Evolutionary conservation across 2,113 vertebrate species (phyloP), one percentile per base, ranked within the genome.

Genomic region (Mormyrus lacerda): DNA sequence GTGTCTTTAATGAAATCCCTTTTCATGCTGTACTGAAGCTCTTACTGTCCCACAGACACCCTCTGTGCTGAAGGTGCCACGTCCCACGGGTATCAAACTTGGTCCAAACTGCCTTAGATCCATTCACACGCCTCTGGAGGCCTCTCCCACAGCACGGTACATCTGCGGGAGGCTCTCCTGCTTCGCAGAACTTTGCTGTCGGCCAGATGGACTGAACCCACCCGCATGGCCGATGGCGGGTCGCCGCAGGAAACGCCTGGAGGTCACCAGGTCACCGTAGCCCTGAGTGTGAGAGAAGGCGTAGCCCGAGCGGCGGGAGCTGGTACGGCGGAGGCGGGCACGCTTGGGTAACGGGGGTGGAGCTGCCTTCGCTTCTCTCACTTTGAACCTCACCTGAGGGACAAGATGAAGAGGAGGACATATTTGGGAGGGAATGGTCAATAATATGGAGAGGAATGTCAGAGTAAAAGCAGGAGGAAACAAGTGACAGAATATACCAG

Each of bases 271-370:
- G 4, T 96, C 95, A 1, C 98, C 98, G 3, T 97, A 99, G 88
- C 98, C 98, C 0, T 96, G 94, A 45, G 96, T 92, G 89, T 99
- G 98, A n/a, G 98, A 97, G 94, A 99, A 99, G 21, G 98, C 98
- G 1, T 99, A 99, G 85, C 97, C 97, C 0, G 98, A 99, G 19
- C 97, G 97, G 0, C 96, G 97, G 2, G 95, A 94, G 91, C 95
- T 95, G 91, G 95, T 69, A 0, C 95, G 94, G 17, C 94, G 94
- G 76, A 91, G 0, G 1, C 69, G 95, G 8, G 89, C 87, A 84
- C 89, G 94, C 53, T 76, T 90, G 8, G 94, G 93, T 0, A 91
- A 89, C 0, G 95, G 94, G 5, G 89, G 92, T 0, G 96, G 96
- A 4, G 92, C 73, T 5, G 93, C 95, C 93, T 95, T 94, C 19